Conservation (phyloP, 2,113 vertebrate genomes). For the Meleagris gallopavo region DNA sequence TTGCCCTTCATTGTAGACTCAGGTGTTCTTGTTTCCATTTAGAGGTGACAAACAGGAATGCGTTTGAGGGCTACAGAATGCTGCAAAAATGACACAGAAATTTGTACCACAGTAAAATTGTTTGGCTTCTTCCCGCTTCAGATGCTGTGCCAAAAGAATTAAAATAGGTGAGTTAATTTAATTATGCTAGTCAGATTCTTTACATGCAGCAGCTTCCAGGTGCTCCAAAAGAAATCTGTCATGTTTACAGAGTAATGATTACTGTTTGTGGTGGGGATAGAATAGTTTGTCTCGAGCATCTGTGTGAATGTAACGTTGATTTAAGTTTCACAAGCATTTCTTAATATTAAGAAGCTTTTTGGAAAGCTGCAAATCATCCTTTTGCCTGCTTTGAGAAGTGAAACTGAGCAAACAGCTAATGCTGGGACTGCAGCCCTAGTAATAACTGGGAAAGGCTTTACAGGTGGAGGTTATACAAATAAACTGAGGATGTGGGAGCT, state of each 20-base stretch:
- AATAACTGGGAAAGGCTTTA: background rate
- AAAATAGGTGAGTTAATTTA: slow-evolving; percentile 47
- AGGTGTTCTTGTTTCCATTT: background rate
- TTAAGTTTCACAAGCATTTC: slow-evolving; percentile 13
- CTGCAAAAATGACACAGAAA: background rate
- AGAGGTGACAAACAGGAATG: background rate
- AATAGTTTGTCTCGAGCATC: slow-evolving; percentile 36
- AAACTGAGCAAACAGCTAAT: background rate
- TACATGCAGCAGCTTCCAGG: slow-evolving; percentile 22
- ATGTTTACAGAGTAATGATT: slow-evolving; percentile 23
- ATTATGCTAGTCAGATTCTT: slow-evolving; percentile 54
- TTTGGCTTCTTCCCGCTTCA: slow-evolving; percentile 41
- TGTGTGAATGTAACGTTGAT: slow-evolving; percentile 9
- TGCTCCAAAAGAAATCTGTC: slow-evolving; percentile 51
- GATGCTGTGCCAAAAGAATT: slow-evolving; percentile 44
- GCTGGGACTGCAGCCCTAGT: background rate
- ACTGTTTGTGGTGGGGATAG: slow-evolving; percentile 28
- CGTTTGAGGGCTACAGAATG: background rate
- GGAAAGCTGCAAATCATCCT: background rate
- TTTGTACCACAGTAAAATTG: background rate
- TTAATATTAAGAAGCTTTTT: slow-evolving; percentile 16
- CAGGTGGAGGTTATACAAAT: slow-evolving; percentile 21
- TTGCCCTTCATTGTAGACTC: background rate
- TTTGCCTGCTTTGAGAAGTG: slow-evolving; percentile 17
- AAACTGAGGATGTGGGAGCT: background rate